Conservation (phyloP, 2,113 vertebrate genomes). For the Rhodinocichla rosea region DNA sequence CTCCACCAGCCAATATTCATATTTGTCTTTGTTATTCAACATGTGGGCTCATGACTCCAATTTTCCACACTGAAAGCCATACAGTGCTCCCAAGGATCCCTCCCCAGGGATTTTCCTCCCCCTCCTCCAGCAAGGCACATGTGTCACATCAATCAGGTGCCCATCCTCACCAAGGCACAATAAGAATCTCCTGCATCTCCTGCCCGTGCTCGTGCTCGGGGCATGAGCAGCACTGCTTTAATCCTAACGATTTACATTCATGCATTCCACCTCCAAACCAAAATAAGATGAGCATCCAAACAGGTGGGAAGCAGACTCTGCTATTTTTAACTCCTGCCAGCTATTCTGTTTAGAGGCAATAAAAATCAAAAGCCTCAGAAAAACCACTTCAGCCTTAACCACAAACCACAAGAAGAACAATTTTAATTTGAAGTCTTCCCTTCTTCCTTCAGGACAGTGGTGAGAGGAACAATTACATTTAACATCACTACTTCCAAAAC, state of each 20-base stretch:
- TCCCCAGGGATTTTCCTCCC: neutral
- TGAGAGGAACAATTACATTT: neutral
- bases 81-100: neutral
- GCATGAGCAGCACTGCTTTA: neutral
- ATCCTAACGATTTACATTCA: neutral
- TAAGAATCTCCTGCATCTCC: neutral
- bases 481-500: neutral
- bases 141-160: neutral
- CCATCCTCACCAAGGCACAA: neutral
- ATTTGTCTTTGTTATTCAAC: neutral
- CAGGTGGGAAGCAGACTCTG: constrained; percentile 46
- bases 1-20: neutral
- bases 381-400: neutral
- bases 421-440: neutral
- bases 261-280: neutral
- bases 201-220: neutral
- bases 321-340: constrained; percentile 49
- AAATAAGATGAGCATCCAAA: neutral
- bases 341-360: neutral
- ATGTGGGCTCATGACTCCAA: neutral
- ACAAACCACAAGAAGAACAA: constrained; percentile 2
- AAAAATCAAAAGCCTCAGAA: constrained; percentile 23
- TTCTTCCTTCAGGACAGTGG: neutral
- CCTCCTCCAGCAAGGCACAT: neutral
- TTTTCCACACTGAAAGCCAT: neutral